Percentiles rank a stretch among this genome's conserved stretches.
Conservation (phyloP, 2,888 invertebrate species). For the Anorthoa munda region DNA sequence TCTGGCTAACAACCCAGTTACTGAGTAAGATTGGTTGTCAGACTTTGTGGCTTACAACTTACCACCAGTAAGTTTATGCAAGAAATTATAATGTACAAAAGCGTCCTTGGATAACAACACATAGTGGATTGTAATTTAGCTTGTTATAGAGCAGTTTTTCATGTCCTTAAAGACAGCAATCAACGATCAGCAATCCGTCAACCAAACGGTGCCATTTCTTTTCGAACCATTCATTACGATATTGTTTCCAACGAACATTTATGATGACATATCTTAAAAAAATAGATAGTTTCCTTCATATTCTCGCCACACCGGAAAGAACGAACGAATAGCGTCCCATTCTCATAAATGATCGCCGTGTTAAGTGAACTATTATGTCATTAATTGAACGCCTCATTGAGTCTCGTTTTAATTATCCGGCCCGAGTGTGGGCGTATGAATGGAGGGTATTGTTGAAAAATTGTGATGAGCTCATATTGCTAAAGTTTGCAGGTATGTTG, state of each 20-base stretch:
- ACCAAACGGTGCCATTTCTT: neutral
- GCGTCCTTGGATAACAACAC: too few relatives aligned
- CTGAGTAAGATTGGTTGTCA: too few relatives aligned
- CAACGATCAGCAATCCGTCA: neutral
- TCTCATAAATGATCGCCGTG: conserved; percentile 55
- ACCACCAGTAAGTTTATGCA: too few relatives aligned
- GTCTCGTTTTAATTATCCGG: conserved; percentile 60
- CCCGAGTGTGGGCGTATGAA: conserved; percentile 55
- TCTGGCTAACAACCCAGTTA: too few relatives aligned
- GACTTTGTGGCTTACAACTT: too few relatives aligned
- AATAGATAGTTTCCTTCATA: conserved; percentile 17
- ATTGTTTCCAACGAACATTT: neutral
- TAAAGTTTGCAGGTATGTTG: conserved; percentile 1
- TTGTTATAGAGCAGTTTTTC: neutral
- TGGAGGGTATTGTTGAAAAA: conserved; percentile 53
- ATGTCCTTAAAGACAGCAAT: neutral
- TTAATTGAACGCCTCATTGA: conserved; percentile 62
- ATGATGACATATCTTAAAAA: conserved; percentile 11
- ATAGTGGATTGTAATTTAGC: too few relatives aligned
- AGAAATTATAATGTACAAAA: too few relatives aligned
- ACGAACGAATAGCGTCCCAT: conserved; percentile 39
- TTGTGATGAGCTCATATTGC: conserved; percentile 35
- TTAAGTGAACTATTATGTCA: conserved; percentile 62
- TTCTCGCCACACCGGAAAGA: conserved; percentile 35
- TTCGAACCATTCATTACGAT: neutral